These are phyloP conservation scores for Zosterops japonicus DNA, from an alignment of 2,113 vertebrate genomes.

Conservation along the genomic window DNA sequence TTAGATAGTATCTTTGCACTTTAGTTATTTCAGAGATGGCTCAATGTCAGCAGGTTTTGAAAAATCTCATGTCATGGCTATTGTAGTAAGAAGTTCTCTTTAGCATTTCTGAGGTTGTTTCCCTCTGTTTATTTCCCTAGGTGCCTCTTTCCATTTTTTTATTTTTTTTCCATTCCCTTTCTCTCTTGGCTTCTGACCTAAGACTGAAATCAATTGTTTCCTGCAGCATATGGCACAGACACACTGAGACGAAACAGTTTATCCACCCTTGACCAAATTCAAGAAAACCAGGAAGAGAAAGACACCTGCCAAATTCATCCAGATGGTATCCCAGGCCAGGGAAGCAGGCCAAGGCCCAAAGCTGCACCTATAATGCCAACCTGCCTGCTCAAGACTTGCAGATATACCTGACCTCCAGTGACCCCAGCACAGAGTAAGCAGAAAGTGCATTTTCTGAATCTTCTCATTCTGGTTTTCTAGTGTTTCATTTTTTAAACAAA, in stretches of 20 bases:
- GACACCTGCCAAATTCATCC: neutral
- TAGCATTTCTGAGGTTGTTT: neutral
- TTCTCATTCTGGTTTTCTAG: neutral
- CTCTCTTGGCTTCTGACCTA: neutral
- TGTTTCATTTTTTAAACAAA: neutral
- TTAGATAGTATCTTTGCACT: neutral
- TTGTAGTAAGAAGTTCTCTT: neutral
- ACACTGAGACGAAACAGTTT: neutral
- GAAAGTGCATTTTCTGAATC: neutral
- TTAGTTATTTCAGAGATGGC: neutral
- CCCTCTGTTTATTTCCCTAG: neutral
- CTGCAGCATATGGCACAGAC: constrained; percentile 10
- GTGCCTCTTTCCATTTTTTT: neutral
- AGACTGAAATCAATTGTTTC: constrained; percentile 22
- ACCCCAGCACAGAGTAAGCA: neutral
- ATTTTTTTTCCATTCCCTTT: neutral
- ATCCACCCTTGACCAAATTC: neutral
- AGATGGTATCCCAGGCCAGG: neutral
- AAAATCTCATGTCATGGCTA: neutral
- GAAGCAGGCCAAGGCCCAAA: neutral
- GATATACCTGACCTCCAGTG: neutral
- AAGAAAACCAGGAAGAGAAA: neutral
- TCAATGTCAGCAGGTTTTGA: neutral
- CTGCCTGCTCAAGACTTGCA: neutral
- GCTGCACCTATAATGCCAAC: neutral